Percentiles rank a stretch among this genome's conserved stretches.
These are phyloP conservation scores for Hofmannophila pseudospretella DNA, from an alignment of 2,888 invertebrate genomes.

Conservation along the genomic window DNA sequence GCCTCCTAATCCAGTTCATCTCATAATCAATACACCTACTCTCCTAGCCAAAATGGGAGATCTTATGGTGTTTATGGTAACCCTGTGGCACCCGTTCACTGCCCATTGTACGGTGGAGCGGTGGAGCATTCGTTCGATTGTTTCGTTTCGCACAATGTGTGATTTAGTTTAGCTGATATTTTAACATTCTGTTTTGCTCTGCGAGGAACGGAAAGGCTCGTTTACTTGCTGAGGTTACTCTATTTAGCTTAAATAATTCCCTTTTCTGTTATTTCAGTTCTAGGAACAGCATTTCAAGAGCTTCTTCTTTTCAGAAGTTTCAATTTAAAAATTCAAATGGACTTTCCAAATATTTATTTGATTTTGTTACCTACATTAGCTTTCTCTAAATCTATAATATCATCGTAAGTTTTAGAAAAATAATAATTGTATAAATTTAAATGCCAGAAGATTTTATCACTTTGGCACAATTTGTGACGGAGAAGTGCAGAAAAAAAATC, in stretches of 20 bases:
- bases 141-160: conserved; percentile 28
- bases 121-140: conserved; percentile 23
- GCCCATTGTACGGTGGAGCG: conserved; percentile 18
- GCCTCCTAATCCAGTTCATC: not conserved
- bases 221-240: not conserved
- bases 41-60: not conserved
- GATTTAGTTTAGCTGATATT: conserved; percentile 21
- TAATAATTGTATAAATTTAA: too few species aligned
- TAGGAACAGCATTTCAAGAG: too few species aligned
- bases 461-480: too few species aligned
- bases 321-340: too few species aligned
- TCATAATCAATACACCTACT: not conserved
- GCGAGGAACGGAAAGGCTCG: not conserved
- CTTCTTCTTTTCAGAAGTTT: too few species aligned
- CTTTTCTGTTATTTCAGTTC: too few species aligned
- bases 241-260: not conserved
- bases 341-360: too few species aligned
- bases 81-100: conserved; percentile 6
- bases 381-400: too few species aligned
- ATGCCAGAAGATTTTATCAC: too few species aligned
- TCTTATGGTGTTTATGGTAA: conserved; percentile 1
- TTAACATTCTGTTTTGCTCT: conserved; percentile 5
- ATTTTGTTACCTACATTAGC: too few species aligned
- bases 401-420: too few species aligned
- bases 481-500: too few species aligned